A percentile compares a stretch with the other conserved stretches of the same genome.
Conservation (phyloP, 2,113 vertebrate genomes). For the Saimiri boliviensis region DNA sequence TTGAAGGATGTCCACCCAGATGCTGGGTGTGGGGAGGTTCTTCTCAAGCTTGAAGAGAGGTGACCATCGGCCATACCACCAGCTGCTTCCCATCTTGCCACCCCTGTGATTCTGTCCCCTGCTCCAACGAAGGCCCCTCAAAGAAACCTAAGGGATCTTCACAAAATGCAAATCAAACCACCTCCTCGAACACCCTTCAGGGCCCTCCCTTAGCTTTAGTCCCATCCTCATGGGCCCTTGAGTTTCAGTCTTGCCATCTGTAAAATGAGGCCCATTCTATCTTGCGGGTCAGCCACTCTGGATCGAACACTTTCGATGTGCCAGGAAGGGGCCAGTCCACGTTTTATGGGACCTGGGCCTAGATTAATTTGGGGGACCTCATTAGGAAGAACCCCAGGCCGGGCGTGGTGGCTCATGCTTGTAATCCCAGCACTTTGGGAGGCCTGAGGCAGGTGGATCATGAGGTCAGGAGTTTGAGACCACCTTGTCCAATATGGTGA, state of each 20-base stretch:
- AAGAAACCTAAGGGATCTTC: not conserved
- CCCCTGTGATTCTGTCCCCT: not conserved
- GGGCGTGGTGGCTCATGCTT: no score
- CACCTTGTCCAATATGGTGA: no score
- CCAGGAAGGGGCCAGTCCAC: not conserved
- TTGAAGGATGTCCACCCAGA: not conserved
- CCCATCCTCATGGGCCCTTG: rapidly evolving
- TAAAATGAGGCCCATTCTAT: not conserved
- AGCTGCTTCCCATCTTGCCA: not conserved
- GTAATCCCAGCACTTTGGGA: no score
- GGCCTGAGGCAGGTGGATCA: no score
- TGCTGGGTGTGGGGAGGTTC: no score
- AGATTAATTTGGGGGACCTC: not conserved
- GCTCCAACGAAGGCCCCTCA: not conserved
- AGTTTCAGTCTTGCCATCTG: not conserved
- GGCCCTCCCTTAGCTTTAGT: not conserved
- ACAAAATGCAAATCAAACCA: not conserved
- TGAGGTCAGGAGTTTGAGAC: no score
- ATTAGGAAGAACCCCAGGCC: not conserved
- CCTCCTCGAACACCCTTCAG: not conserved
- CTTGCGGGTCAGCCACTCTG: not conserved
- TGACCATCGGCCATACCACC: not conserved
- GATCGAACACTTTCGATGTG: no score
- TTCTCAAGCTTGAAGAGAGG: not conserved
- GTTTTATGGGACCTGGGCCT: not conserved